Evolutionary conservation across 1,140 invertebrate species (phyloP).

Genomic region (Trialeurodes vaporariorum): DNA sequence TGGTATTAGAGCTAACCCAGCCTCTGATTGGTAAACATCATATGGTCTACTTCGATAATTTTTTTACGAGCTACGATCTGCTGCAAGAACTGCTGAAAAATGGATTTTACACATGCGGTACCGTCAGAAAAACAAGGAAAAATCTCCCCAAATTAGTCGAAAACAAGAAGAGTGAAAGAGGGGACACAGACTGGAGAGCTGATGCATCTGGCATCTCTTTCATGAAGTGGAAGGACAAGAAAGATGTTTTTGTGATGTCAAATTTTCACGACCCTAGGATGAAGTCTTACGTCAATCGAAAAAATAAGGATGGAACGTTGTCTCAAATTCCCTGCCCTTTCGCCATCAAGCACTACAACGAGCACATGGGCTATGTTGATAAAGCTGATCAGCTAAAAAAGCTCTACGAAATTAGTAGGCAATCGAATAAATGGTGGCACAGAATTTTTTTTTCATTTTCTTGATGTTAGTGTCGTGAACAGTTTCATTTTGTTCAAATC

Average conservation of each 20-base stretch:
- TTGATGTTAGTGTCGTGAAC: conserved; percentile 28
- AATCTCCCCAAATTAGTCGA: conserved; percentile 10
- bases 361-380: conserved; percentile 33
- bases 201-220: conserved; percentile 7
- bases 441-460: conserved; percentile 31
- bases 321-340: conserved; percentile 23
- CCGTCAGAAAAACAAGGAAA: conserved; percentile 9
- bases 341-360: conserved; percentile 32
- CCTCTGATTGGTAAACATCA: conserved; percentile 7
- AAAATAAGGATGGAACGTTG: conserved; percentile 20
- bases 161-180: conserved; percentile 3
- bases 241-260: no score
- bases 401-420: conserved; percentile 30
- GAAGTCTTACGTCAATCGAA: conserved; percentile 11
- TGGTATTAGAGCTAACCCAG: conserved; percentile 19
- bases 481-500: conserved; percentile 28
- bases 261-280: conserved; percentile 18
- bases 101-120: conserved; percentile 4
- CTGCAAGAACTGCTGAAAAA: no score
- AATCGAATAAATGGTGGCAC: conserved; percentile 33
- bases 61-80: no score
- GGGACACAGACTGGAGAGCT: conserved; percentile 2
- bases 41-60: conserved; percentile 9
- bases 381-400: conserved; percentile 31
- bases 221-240: conserved; percentile 11